These are phyloP conservation scores for Protodeltote pygarga DNA, from an alignment of 2,888 invertebrate genomes.

Conservation along the genomic window DNA sequence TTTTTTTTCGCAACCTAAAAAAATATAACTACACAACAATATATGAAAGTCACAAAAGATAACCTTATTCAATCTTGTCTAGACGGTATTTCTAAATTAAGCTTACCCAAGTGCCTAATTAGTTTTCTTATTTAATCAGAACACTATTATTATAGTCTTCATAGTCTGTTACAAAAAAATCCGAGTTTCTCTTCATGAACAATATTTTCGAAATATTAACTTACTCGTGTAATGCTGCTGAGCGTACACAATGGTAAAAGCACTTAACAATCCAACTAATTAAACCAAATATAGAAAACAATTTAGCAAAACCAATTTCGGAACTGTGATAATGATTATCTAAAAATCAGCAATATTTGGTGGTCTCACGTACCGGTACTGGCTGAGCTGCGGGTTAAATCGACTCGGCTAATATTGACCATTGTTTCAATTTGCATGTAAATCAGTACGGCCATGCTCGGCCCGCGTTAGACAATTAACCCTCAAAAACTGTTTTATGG, in stretches of 20 bases:
- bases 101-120: no score
- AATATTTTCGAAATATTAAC: background rate
- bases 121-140: no score
- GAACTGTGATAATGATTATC: slow-evolving; percentile 23
- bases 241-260: background rate
- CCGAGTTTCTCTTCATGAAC: no score
- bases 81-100: no score
- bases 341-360: slow-evolving; percentile 28
- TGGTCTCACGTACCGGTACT: slow-evolving; percentile 1
- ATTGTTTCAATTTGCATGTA: slow-evolving; percentile 66
- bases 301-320: slow-evolving; percentile 25
- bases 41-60: no score
- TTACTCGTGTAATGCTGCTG: no score
- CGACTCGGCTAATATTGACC: slow-evolving; percentile 62
- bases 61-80: no score
- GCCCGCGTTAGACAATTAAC: slow-evolving; percentile 44
- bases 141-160: no score
- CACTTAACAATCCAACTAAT: background rate
- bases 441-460: slow-evolving; percentile 47
- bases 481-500: slow-evolving; percentile 37
- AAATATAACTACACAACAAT: no score
- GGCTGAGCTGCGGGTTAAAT: slow-evolving; percentile 45
- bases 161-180: no score
- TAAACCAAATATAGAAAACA: slow-evolving; percentile 12
- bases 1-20: no score